phyloP scores from a whole-genome alignment of 2,797 vertebrate genomes.

The Cuculus canorus region DNA sequence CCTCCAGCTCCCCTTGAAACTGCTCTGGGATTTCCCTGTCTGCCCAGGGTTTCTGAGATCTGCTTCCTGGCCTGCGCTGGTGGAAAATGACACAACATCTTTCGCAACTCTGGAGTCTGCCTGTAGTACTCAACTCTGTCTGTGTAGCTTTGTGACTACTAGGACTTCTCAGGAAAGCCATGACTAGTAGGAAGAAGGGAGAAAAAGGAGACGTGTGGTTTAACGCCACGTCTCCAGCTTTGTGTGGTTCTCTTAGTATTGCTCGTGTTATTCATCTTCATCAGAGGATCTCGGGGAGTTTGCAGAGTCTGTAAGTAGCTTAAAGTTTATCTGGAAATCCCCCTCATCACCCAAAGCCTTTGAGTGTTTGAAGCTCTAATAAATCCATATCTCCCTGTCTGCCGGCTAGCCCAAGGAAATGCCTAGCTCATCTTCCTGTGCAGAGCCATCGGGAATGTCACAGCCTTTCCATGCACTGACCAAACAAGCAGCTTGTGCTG shows the following conservation, averaged over 20 bases:
- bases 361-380: conserved; percentile 29
- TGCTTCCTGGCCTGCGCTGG: fast-evolving
- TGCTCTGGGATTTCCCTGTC: background rate
- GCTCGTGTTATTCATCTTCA: background rate
- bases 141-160: background rate
- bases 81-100: background rate
- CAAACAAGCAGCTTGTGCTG: background rate
- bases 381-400: conserved; percentile 35
- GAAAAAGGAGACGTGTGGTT: background rate
- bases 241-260: background rate
- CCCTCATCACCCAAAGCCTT: conserved; percentile 28
- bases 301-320: conserved; percentile 53
- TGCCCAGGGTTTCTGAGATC: background rate
- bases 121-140: background rate
- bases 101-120: background rate
- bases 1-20: background rate
- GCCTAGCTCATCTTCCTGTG: background rate
- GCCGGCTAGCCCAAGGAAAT: background rate
- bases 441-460: background rate
- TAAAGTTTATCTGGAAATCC: conserved; percentile 66
- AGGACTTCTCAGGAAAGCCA: background rate
- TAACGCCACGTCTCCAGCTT: background rate
- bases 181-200: background rate
- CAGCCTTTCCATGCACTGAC: background rate
- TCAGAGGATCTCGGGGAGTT: conserved; percentile 46